Conservation (phyloP, 2,113 vertebrate genomes). For the Pomatostomus ruficeps region DNA sequence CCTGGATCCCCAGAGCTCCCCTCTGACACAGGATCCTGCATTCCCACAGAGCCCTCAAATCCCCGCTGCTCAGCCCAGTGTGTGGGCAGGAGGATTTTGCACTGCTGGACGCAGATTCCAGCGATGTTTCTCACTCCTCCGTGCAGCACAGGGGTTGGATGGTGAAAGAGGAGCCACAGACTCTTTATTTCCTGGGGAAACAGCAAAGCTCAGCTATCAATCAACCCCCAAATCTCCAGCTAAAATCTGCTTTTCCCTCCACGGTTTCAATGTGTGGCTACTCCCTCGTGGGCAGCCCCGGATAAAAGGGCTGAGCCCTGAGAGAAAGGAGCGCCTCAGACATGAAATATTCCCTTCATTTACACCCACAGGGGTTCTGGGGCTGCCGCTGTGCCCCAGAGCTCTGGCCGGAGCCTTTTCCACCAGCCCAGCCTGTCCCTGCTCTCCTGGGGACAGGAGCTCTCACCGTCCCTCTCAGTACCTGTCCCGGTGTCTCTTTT, state of each 20-base stretch:
- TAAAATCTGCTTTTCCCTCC: background rate
- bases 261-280: rapidly evolving
- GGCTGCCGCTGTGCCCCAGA: background rate
- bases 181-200: background rate
- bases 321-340: background rate
- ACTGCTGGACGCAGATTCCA: background rate
- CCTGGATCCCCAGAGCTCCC: background rate
- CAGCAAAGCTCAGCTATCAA: background rate
- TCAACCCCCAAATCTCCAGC: background rate
- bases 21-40: slow-evolving; percentile 2
- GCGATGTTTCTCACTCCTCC: background rate
- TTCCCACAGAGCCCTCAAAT: slow-evolving; percentile 3
- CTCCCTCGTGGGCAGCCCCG: background rate
- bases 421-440: background rate
- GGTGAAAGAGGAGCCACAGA: background rate
- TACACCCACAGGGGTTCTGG: background rate
- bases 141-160: background rate
- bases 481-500: background rate
- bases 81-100: background rate
- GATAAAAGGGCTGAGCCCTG: background rate
- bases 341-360: slow-evolving; percentile 18
- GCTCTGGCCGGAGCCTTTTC: slow-evolving; percentile 6
- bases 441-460: background rate
- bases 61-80: background rate
- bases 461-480: background rate